phyloP scores from a whole-genome alignment of 1,140 invertebrate genomes.

The Dolichoris vasculosae region DNA sequence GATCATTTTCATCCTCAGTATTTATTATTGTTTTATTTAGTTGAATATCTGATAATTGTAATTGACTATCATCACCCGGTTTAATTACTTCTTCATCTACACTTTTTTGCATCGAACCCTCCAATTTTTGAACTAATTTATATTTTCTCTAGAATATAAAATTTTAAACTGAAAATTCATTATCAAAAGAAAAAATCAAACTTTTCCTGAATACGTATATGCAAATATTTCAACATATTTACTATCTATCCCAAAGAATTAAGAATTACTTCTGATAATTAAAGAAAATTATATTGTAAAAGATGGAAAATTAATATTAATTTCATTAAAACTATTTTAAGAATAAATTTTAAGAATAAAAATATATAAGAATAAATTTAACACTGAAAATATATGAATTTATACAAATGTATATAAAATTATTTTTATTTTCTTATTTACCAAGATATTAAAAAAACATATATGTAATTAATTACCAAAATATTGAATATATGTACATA shows the following conservation, averaged over 20 bases:
- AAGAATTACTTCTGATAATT: no score
- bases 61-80: constrained; percentile 72
- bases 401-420: constrained; percentile 7
- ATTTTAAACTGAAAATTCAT: background rate
- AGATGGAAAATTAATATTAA: background rate
- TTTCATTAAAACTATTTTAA: background rate
- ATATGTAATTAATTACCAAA: no score
- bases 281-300: no score
- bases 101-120: constrained; percentile 75
- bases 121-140: constrained; percentile 81
- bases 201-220: no score
- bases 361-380: background rate
- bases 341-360: background rate
- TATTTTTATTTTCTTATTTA: background rate
- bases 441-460: no score
- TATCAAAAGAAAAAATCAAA: no score
- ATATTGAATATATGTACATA: no score
- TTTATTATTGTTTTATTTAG: constrained; percentile 35
- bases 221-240: no score
- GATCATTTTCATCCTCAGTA: constrained; percentile 52
- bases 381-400: no score
- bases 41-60: constrained; percentile 51
- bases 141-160: constrained; percentile 78
- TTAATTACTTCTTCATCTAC: constrained; percentile 70
- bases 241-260: no score